These are phyloP conservation scores for Lepas anatifera DNA, from an alignment of 2,888 invertebrate genomes.

Conservation along the genomic window DNA sequence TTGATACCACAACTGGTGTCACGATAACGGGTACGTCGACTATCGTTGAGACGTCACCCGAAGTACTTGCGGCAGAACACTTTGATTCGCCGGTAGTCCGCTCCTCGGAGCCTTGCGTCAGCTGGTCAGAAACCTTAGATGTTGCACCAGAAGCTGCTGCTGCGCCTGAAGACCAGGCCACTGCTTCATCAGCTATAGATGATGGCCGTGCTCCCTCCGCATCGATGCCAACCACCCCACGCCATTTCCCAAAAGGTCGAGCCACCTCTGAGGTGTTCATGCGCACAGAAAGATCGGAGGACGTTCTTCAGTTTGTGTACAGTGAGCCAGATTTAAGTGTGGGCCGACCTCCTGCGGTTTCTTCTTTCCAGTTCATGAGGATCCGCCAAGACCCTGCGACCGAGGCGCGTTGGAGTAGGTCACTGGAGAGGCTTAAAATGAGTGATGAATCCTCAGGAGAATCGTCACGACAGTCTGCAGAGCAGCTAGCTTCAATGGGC, in stretches of 20 bases:
- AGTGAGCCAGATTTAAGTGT: not conserved
- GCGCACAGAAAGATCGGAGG: not conserved
- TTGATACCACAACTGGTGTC: no score
- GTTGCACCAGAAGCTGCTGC: no score
- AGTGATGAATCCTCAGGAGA: not conserved
- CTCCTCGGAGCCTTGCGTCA: not conserved
- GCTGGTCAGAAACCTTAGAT: not conserved
- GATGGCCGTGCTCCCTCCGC: no score
- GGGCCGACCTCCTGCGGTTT: not conserved
- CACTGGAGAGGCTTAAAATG: not conserved
- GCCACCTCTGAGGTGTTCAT: constrained; percentile 3
- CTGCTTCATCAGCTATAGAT: no score
- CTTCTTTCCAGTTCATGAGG: not conserved
- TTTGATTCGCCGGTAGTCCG: not conserved
- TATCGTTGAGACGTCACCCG: not conserved
- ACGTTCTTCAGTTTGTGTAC: not conserved
- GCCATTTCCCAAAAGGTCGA: not conserved
- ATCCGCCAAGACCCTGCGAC: not conserved
- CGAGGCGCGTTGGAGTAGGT: not conserved
- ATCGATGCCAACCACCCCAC: not conserved
- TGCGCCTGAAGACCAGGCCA: not conserved
- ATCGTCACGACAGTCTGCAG: not conserved
- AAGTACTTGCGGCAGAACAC: not conserved
- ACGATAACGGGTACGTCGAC: not conserved
- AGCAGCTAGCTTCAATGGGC: not conserved